Evolutionary conservation across 1,140 invertebrate genomes (phyloP).

Genomic region (Doryteuthis pealeii): DNA sequence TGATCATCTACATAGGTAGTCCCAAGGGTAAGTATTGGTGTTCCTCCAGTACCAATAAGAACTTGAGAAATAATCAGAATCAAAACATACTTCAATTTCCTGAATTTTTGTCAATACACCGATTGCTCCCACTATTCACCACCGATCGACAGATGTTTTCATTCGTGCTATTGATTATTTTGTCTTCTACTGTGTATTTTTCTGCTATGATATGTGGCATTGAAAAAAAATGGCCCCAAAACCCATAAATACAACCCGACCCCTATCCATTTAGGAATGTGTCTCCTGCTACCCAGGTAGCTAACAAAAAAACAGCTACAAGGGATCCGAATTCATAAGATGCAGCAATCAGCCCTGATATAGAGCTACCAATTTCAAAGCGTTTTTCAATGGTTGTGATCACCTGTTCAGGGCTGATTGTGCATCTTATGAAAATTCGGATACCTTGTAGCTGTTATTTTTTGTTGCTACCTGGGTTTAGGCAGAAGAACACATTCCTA

Average conservation of each 20-base stretch:
- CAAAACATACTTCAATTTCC: conserved; percentile 61
- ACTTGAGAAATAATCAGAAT: conserved; percentile 64
- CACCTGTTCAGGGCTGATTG: conserved; percentile 91
- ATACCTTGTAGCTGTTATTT: conserved; percentile 86
- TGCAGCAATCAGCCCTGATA: conserved; percentile 88
- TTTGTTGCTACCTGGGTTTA: conserved; percentile 93
- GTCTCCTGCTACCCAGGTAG: conserved; percentile 90
- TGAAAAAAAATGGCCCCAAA: conserved; percentile 82
- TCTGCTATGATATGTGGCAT: conserved; percentile 63
- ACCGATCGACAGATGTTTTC: conserved; percentile 48
- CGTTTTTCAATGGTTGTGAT: conserved; percentile 96
- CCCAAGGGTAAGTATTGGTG: conserved; percentile 65
- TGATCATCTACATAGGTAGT: conserved; percentile 67
- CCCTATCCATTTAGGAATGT: conserved; percentile 94
- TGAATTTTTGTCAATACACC: conserved; percentile 51
- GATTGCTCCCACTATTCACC: conserved; percentile 7
- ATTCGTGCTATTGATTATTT: conserved; percentile 41
- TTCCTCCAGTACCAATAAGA: conserved; percentile 64
- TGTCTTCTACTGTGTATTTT: conserved; percentile 62
- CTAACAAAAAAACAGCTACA: conserved; percentile 90
- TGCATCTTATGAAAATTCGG: conserved; percentile 94
- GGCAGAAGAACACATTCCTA: conserved; percentile 91
- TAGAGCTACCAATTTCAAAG: conserved; percentile 91
- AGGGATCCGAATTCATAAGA: conserved; percentile 95
- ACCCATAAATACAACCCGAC: conserved; percentile 86